phyloP scores from a whole-genome alignment of 2,113 vertebrate species.

The Chrysochloris asiatica region DNA sequence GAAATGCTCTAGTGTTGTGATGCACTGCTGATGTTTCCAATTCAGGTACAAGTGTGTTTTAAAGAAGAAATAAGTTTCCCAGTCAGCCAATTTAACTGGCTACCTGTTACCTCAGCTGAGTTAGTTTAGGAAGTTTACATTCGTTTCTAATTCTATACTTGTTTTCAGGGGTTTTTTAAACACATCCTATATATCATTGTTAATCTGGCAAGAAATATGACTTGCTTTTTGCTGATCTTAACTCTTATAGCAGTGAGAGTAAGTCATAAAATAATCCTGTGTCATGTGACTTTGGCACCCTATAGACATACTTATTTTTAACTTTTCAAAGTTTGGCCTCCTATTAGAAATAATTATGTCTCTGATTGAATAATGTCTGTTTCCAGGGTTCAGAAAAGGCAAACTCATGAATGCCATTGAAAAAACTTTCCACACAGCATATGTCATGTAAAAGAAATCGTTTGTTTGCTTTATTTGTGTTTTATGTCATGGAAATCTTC shows the following conservation, averaged over 20 bases:
- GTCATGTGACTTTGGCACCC: conserved; percentile 82
- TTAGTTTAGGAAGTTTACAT: conserved; percentile 94
- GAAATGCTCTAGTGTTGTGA: conserved; percentile 89
- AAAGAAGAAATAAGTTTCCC: conserved; percentile 88
- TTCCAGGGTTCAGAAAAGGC: conserved; percentile 86
- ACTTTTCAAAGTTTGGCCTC: conserved; percentile 84
- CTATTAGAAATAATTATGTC: conserved; percentile 80
- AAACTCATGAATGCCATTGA: conserved; percentile 86
- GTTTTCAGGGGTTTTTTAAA: conserved; percentile 88
- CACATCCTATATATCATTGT: conserved; percentile 86
- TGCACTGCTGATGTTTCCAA: conserved; percentile 89
- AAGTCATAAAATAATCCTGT: conserved; percentile 76
- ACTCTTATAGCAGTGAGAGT: conserved; percentile 79
- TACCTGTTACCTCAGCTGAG: conserved; percentile 95
- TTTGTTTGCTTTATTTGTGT: conserved; percentile 88
- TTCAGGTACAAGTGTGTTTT: conserved; percentile 92
- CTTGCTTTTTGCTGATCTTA: conserved; percentile 75
- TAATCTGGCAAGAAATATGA: conserved; percentile 83
- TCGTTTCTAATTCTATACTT: conserved; percentile 89
- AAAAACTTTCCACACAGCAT: conserved; percentile 87
- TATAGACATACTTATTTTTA: conserved; percentile 81
- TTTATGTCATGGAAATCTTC: conserved; percentile 85
- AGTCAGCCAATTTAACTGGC: conserved; percentile 90
- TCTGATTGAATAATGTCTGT: conserved; percentile 82
- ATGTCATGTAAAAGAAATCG: conserved; percentile 85